Evolutionary conservation across 2,888 invertebrate species (phyloP).

Genomic region (Chalcosyrphus nemorum): DNA sequence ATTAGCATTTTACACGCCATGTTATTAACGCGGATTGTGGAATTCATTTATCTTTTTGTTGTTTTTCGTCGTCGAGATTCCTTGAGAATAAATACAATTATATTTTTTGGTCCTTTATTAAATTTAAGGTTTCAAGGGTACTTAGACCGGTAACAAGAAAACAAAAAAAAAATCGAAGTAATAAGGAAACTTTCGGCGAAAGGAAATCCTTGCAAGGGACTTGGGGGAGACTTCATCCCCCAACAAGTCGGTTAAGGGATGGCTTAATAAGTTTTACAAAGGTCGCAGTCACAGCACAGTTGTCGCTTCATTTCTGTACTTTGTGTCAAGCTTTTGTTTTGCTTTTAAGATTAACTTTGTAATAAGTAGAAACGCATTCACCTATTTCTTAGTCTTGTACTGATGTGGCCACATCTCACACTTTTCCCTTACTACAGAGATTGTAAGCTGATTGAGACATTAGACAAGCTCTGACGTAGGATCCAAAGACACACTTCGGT

Average conservation of each 20-base stretch:
- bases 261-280: background rate
- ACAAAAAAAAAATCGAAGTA: no score
- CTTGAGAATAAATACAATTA: slow-evolving; percentile 33
- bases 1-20: slow-evolving; percentile 60
- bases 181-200: background rate
- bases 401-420: no score
- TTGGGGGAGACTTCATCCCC: background rate
- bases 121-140: slow-evolving; percentile 11
- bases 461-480: no score
- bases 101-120: slow-evolving; percentile 33
- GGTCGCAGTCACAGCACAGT: background rate
- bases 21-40: slow-evolving; percentile 56
- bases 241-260: background rate
- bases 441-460: no score
- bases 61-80: slow-evolving; percentile 35
- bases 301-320: background rate
- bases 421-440: no score
- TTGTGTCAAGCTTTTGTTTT: background rate
- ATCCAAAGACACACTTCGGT: no score
- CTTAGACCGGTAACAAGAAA: background rate
- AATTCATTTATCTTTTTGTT: slow-evolving; percentile 52
- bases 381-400: no score
- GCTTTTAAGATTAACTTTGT: no score
- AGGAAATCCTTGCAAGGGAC: background rate
- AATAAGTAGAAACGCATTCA: no score